phyloP scores from a whole-genome alignment of 2,888 invertebrate species.

The Amiota mariae region DNA sequence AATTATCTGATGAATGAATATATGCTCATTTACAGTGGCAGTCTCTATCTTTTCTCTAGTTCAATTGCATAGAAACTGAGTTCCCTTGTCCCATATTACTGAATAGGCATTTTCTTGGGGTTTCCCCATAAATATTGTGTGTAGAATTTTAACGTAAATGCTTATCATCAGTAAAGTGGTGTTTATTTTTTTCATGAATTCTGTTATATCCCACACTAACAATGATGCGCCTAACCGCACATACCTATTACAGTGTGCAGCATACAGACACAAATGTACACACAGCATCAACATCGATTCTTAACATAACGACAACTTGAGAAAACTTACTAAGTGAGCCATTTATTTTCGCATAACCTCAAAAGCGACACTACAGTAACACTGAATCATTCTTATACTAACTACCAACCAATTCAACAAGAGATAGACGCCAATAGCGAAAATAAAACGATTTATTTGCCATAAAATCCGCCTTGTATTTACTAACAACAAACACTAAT shows the following conservation, averaged over 20 bases:
- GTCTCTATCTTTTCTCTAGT: too few relatives aligned
- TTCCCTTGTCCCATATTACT: too few relatives aligned
- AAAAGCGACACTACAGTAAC: slow-evolving; percentile 56
- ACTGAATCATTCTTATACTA: slow-evolving; percentile 9
- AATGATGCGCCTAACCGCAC: slow-evolving; percentile 63
- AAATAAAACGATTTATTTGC: slow-evolving; percentile 69
- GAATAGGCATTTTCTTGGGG: too few relatives aligned
- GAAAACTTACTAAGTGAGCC: slow-evolving; percentile 70
- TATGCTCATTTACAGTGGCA: too few relatives aligned
- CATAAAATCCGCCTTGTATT: slow-evolving; percentile 51
- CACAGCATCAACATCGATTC: background rate
- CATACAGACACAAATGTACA: background rate
- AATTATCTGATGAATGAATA: too few relatives aligned
- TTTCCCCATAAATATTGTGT: too few relatives aligned
- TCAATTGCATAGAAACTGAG: too few relatives aligned
- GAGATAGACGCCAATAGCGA: slow-evolving; percentile 57
- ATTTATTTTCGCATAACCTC: slow-evolving; percentile 72
- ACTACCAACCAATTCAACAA: slow-evolving; percentile 46
- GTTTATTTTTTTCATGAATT: too few relatives aligned
- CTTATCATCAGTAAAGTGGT: too few relatives aligned
- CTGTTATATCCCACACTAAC: background rate
- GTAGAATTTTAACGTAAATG: too few relatives aligned
- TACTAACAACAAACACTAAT: slow-evolving; percentile 29
- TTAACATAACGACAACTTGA: background rate
- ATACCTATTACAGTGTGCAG: slow-evolving; percentile 54